Conservation (phyloP, 2,113 vertebrate genomes). For the Leucopsar rothschildi region DNA sequence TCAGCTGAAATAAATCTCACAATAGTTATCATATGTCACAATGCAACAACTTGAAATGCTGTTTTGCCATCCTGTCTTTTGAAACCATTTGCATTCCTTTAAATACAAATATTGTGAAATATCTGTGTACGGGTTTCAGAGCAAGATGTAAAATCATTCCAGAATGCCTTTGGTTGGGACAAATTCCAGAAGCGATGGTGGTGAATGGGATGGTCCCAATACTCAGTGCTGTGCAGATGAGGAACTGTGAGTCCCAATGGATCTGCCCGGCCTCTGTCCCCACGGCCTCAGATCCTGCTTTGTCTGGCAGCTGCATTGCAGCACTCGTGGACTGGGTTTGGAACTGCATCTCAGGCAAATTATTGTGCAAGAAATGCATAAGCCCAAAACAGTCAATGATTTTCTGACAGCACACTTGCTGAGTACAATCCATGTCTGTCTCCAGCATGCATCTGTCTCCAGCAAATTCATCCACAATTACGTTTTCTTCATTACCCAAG, state of each 20-base stretch:
- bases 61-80: neutral
- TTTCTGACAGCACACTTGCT: neutral
- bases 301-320: neutral
- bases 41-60: neutral
- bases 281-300: neutral
- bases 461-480: neutral
- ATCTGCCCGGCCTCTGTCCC: neutral
- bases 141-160: neutral
- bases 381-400: neutral
- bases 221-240: neutral
- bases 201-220: fast-evolving
- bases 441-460: neutral
- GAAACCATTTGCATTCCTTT: neutral
- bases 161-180: neutral
- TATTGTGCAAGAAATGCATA: neutral
- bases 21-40: neutral
- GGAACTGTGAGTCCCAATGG: neutral
- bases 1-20: neutral
- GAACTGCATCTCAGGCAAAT: neutral
- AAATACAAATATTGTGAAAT: neutral
- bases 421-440: neutral
- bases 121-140: neutral
- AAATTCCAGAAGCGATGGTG: neutral
- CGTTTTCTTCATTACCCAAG: neutral
- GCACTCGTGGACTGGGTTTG: neutral